Percentiles rank a stretch among this genome's conserved stretches.
Conservation (phyloP, 2,113 vertebrate species). For the Phyllostomus hastatus region DNA sequence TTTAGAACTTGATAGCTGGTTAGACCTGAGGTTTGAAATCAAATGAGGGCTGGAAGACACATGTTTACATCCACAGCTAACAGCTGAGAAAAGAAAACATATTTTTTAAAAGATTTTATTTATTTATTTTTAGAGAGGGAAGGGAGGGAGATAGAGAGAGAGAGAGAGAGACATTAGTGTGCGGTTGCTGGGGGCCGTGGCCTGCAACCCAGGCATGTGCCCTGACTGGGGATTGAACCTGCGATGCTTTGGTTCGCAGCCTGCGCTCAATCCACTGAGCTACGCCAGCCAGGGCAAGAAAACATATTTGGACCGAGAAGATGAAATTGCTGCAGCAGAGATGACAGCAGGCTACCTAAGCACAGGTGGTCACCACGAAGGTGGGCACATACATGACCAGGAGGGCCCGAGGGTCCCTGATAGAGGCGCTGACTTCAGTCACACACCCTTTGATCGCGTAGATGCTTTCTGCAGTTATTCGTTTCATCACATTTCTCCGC, state of each 20-base stretch:
- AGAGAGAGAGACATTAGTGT: too few relatives aligned
- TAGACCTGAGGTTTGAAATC: background rate
- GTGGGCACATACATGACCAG: rapidly evolving
- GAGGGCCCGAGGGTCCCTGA: background rate
- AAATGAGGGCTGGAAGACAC: background rate
- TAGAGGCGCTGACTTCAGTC: background rate
- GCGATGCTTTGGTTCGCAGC: too few relatives aligned
- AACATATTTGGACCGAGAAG: background rate
- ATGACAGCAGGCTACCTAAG: background rate
- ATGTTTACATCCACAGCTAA: background rate
- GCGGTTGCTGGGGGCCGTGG: too few relatives aligned
- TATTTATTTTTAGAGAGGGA: too few relatives aligned
- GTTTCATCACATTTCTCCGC: background rate
- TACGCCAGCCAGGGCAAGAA: too few relatives aligned
- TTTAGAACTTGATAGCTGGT: background rate
- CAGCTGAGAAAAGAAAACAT: background rate
- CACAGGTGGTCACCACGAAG: background rate
- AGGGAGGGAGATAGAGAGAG: too few relatives aligned
- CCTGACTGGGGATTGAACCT: too few relatives aligned
- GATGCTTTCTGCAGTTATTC: background rate
- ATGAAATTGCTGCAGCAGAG: background rate
- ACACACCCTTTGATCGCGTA: background rate
- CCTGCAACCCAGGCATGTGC: too few relatives aligned
- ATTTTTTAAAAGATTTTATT: too few relatives aligned
- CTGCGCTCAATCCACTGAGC: too few relatives aligned